These are phyloP conservation scores for Panzeria rudis DNA, from an alignment of 2,888 invertebrate genomes.

Conservation along the genomic window DNA sequence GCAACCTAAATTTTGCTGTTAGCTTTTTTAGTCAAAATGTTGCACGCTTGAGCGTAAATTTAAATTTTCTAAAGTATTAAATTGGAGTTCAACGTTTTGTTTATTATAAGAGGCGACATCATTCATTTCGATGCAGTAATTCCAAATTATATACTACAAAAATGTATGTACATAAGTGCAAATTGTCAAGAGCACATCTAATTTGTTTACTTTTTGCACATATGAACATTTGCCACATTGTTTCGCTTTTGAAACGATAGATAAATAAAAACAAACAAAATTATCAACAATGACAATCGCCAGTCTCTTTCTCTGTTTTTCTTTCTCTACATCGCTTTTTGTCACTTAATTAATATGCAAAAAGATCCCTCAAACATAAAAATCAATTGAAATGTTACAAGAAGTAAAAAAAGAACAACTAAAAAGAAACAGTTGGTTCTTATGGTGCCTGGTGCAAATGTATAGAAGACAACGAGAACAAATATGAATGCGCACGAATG, in stretches of 20 bases:
- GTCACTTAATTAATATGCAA: background rate
- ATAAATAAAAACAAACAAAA: constrained; percentile 26
- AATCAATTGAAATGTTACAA: background rate
- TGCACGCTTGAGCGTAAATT: background rate
- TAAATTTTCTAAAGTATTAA: background rate
- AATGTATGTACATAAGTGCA: background rate
- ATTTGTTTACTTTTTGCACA: constrained; percentile 15
- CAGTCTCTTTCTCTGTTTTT: background rate
- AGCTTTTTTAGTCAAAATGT: background rate
- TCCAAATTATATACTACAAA: background rate
- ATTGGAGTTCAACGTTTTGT: constrained; percentile 13
- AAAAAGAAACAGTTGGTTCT: constrained; percentile 22
- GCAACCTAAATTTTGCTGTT: too few species aligned
- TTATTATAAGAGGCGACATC: constrained; percentile 18
- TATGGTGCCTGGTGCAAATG: constrained; percentile 51
- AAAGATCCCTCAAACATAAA: constrained; percentile 26
- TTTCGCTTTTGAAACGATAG: constrained; percentile 1
- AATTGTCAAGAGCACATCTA: constrained; percentile 12
- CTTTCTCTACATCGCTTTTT: too few species aligned
- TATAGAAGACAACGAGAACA: background rate
- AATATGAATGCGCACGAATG: background rate
- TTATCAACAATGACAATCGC: constrained; percentile 26
- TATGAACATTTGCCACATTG: constrained; percentile 18
- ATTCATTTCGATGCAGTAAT: background rate
- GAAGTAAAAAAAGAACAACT: background rate